Conservation (phyloP, 2,113 vertebrate genomes). For the Seriola quinqueradiata region DNA sequence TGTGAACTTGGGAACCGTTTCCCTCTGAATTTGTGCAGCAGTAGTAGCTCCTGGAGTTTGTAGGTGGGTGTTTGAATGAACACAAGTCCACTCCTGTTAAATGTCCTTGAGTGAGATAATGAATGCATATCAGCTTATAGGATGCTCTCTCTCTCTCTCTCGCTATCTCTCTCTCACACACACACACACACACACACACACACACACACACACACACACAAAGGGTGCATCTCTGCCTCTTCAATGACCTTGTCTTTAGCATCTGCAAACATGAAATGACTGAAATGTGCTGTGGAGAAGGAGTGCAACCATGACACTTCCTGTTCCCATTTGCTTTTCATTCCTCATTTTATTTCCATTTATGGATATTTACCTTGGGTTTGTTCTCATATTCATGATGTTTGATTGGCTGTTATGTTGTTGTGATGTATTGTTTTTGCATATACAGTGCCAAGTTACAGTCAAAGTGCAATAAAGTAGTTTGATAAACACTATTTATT, state of each 20-base stretch:
- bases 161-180: constrained; percentile 7
- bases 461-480: not conserved
- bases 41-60: constrained; percentile 48
- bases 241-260: constrained; percentile 72
- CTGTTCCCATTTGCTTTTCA: constrained; percentile 37
- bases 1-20: not conserved
- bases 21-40: constrained; percentile 41
- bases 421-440: not conserved
- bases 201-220: constrained; percentile 27
- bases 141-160: constrained; percentile 32
- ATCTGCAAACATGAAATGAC: constrained; percentile 67
- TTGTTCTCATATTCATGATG: not conserved
- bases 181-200: constrained; percentile 34
- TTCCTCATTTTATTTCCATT: constrained; percentile 14
- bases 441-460: no score
- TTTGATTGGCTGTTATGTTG: not conserved
- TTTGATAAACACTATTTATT: not conserved
- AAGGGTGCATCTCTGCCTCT: constrained; percentile 38
- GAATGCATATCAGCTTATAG: constrained; percentile 51
- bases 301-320: constrained; percentile 46
- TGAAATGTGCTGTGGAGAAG: constrained; percentile 66
- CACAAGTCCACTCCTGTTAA: constrained; percentile 43
- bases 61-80: constrained; percentile 58
- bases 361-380: not conserved
- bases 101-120: constrained; percentile 74